Conservation (phyloP, 2,797 vertebrate species). For the Parauchenoglanis punctatus region DNA sequence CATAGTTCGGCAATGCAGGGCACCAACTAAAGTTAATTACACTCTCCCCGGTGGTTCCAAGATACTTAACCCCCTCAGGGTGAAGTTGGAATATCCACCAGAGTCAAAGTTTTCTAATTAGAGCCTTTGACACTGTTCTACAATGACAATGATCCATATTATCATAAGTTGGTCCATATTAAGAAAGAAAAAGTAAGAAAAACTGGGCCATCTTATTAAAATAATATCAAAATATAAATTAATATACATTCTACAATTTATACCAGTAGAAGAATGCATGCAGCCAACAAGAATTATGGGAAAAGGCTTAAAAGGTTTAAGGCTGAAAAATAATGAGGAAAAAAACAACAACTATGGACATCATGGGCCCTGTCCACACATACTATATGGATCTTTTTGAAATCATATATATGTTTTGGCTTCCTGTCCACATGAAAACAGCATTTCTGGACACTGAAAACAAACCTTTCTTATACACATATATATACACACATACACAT, state of each 20-base stretch:
- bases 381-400: neutral
- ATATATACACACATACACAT: no score
- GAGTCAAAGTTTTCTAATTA: constrained; percentile 37
- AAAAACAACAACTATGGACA: neutral
- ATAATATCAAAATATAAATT: neutral
- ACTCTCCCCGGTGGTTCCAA: constrained; percentile 65
- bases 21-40: constrained; percentile 75
- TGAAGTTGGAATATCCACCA: constrained; percentile 52
- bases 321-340: neutral
- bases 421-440: neutral
- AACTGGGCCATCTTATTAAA: neutral
- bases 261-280: neutral
- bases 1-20: constrained; percentile 67
- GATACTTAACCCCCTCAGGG: constrained; percentile 62
- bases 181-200: neutral
- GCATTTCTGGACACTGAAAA: neutral
- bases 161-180: neutral
- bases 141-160: neutral
- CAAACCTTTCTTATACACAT: neutral
- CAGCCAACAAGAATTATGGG: neutral
- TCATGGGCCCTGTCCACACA: neutral
- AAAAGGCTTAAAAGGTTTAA: neutral
- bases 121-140: constrained; percentile 36
- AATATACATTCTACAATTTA: neutral
- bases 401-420: neutral